phyloP scores from a whole-genome alignment of 2,888 invertebrate species.

The Taenaris catops region DNA sequence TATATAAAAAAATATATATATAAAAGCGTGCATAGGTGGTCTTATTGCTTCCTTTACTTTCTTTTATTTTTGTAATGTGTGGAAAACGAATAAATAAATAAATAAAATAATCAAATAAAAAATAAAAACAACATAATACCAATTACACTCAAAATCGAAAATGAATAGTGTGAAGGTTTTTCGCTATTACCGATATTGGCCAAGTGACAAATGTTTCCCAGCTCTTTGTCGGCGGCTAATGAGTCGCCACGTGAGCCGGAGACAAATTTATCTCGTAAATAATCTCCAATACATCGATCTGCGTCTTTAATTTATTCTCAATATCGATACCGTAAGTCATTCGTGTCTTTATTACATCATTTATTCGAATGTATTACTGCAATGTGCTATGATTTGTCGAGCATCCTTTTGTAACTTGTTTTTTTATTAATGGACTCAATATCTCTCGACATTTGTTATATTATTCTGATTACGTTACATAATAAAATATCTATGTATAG shows the following conservation, averaged over 20 bases:
- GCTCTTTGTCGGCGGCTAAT: constrained; percentile 71
- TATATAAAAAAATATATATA: too few relatives aligned
- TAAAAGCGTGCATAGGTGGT: too few relatives aligned
- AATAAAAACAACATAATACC: too few relatives aligned
- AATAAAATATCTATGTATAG: too few relatives aligned
- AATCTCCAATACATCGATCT: constrained; percentile 62
- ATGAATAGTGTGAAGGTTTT: constrained; percentile 26
- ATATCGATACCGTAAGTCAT: constrained; percentile 67
- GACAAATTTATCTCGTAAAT: constrained; percentile 76
- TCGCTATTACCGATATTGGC: constrained; percentile 65
- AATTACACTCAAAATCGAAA: constrained; percentile 12
- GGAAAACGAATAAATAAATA: too few relatives aligned
- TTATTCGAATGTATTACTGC: constrained; percentile 31
- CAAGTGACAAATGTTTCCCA: constrained; percentile 60
- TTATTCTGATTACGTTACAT: too few relatives aligned
- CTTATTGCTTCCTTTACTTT: too few relatives aligned
- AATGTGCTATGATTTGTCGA: constrained; percentile 19
- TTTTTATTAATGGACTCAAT: constrained; percentile 1
- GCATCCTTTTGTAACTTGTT: constrained; percentile 10
- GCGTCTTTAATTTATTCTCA: constrained; percentile 61
- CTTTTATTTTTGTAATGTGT: too few relatives aligned
- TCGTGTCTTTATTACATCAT: constrained; percentile 55
- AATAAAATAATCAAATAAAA: too few relatives aligned
- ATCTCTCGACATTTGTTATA: background rate
- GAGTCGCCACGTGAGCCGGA: constrained; percentile 55